These are phyloP conservation scores for Acleris holmiana DNA, from an alignment of 2,888 invertebrate genomes.

Conservation along the genomic window DNA sequence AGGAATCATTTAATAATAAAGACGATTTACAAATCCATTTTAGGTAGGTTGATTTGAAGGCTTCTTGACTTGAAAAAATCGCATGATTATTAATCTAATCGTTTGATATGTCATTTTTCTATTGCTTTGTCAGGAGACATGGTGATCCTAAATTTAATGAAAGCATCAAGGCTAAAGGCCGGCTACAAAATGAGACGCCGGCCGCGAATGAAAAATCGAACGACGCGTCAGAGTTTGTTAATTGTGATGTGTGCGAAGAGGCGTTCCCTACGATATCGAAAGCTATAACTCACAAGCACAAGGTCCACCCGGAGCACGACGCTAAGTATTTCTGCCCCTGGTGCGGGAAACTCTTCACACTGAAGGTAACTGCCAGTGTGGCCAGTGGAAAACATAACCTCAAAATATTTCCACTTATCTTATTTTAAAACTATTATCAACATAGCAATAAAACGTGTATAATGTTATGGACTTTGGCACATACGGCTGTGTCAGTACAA, in stretches of 20 bases:
- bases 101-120: slow-evolving; percentile 24
- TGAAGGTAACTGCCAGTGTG: slow-evolving; percentile 75
- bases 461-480: slow-evolving; percentile 8
- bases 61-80: slow-evolving; percentile 4
- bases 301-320: slow-evolving; percentile 85
- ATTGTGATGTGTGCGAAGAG: slow-evolving; percentile 86
- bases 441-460: slow-evolving; percentile 12
- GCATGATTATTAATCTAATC: background rate
- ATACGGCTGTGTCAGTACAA: background rate
- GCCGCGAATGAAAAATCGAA: slow-evolving; percentile 52
- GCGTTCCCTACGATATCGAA: slow-evolving; percentile 84
- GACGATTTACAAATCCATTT: slow-evolving; percentile 86
- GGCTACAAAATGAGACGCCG: slow-evolving; percentile 52
- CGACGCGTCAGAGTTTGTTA: slow-evolving; percentile 65
- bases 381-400: slow-evolving; percentile 33
- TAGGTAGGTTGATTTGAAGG: slow-evolving; percentile 66
- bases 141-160: slow-evolving; percentile 85
- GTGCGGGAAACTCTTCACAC: slow-evolving; percentile 88
- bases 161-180: slow-evolving; percentile 58
- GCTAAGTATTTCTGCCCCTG: slow-evolving; percentile 87
- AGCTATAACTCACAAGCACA: slow-evolving; percentile 88
- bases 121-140: slow-evolving; percentile 79
- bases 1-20: slow-evolving; percentile 81
- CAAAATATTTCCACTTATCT: slow-evolving; percentile 19
- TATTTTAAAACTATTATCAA: slow-evolving; percentile 26